A percentile compares a stretch with the other conserved stretches of the same genome.
phyloP scores from a whole-genome alignment of 1,140 invertebrate species.

The Ridgeia piscesae region DNA sequence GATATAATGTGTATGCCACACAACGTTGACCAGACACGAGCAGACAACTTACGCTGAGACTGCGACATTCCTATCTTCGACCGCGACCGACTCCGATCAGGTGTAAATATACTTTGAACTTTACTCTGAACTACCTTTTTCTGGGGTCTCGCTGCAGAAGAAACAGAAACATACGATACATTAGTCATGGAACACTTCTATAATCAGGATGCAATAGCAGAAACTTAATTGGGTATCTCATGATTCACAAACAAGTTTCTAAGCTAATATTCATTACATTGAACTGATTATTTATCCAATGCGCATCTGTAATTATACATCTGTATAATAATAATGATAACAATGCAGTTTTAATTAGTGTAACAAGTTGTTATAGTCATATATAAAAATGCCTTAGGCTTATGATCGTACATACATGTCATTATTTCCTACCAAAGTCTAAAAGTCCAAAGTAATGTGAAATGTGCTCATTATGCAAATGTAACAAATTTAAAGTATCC shows the following conservation, averaged over 20 bases:
- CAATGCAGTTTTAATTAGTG: neutral
- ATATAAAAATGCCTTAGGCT: no score
- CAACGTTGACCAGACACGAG: neutral
- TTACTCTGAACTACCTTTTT: neutral
- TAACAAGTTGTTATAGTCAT: no score
- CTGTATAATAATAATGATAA: neutral
- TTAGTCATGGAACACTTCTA: neutral
- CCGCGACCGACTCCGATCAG: slow-evolving; percentile 67
- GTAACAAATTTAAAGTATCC: neutral
- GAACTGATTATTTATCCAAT: neutral
- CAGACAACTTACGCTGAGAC: slow-evolving; percentile 80
- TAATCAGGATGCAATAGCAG: neutral
- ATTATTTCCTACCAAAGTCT: neutral
- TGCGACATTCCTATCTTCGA: slow-evolving; percentile 76
- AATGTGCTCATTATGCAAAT: neutral
- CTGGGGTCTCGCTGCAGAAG: slow-evolving; percentile 20
- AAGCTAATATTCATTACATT: neutral
- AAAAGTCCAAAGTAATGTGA: no score
- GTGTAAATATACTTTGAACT: slow-evolving; percentile 53
- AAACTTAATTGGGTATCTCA: neutral
- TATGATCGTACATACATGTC: neutral
- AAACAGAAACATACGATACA: neutral
- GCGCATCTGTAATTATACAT: no score
- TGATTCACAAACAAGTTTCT: neutral
- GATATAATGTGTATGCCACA: neutral